Evolutionary conservation across 1,140 invertebrate genomes (phyloP).

Genomic region (Drosophila kanapiae): DNA sequence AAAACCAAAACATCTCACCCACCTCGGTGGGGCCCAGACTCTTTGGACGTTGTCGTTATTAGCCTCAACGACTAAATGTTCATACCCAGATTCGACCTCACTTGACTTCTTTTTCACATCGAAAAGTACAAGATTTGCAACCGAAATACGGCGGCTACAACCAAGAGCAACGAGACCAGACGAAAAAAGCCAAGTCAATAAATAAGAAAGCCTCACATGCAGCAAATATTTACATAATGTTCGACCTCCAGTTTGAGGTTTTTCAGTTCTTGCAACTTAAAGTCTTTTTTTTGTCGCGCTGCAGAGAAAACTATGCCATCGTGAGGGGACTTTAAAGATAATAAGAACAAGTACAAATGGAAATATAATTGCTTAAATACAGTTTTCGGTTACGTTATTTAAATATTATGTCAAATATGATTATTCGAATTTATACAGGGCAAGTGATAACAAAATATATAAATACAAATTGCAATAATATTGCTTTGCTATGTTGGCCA

Average conservation of each 20-base stretch:
- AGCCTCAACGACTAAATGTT: conserved; percentile 71
- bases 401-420: too few species aligned
- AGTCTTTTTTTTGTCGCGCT: conserved; percentile 12
- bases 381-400: not conserved
- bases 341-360: not conserved
- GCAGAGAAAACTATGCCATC: conserved; percentile 48
- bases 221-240: conserved; percentile 57
- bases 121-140: conserved; percentile 53
- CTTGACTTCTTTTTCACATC: conserved; percentile 82
- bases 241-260: conserved; percentile 19
- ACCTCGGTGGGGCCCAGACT: conserved; percentile 32
- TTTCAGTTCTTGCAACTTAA: conserved; percentile 12
- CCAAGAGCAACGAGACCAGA: conserved; percentile 2
- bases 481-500: not conserved
- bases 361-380: too few species aligned
- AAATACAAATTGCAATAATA: too few species aligned
- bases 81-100: conserved; percentile 72
- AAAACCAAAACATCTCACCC: conserved; percentile 51
- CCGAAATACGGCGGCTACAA: conserved; percentile 17
- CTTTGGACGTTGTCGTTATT: conserved; percentile 74
- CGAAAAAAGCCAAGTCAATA: conserved; percentile 44
- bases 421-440: not conserved
- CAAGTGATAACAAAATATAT: not conserved
- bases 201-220: conserved; percentile 58
- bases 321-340: conserved; percentile 22